Evolutionary conservation across 1,140 invertebrate genomes (phyloP), one percentile per base, ranked within the genome.

Genomic region (Calliopsis andreniformis): DNA sequence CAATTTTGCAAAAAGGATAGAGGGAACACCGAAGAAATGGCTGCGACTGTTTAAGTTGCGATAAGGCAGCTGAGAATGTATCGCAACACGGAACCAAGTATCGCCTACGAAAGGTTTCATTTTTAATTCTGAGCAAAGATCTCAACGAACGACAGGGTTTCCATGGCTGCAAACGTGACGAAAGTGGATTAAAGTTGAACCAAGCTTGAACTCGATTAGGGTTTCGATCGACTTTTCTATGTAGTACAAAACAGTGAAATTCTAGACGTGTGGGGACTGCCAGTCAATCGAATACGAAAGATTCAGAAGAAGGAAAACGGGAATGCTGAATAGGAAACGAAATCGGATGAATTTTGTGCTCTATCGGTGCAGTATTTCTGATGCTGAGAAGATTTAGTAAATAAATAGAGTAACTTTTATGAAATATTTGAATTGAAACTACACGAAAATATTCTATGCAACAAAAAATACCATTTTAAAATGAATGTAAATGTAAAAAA

Each of bases 161-260:
- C 30, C 58, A 53, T 35, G 47, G 47, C 32, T 72, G 69, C 47
- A 20, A 64, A 23, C n/a, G 32, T 14, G 18, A 53, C 69, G 2
- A 63, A 72, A 72, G 43, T 72, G 59, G 59, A 72, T 64, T 64
- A 72, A 42, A 71, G 14, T 25, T 30, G 23, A 63, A 71, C 56
- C 56, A 10, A n/a, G 43, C 32, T 71, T 30, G 56, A 71, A 71
- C 12, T 63, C 58, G 45, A 63, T 63, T 20, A 42, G 12, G 4
- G 43, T 63, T 69, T 14, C 43, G 5, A 71, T 71, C 32, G 42
- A 12, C 18, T 25, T 47, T 35, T 0, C 16, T 35, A 18, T 28
- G 30, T 62, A 61, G 2, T 28, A 25, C 18, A n/a, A 42, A 39
- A 28, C 43, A 51, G 0, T 5, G 42, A 16, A 25, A 59, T 16